Conservation (phyloP, 2,888 invertebrate species). For the Odontothrips loti region DNA sequence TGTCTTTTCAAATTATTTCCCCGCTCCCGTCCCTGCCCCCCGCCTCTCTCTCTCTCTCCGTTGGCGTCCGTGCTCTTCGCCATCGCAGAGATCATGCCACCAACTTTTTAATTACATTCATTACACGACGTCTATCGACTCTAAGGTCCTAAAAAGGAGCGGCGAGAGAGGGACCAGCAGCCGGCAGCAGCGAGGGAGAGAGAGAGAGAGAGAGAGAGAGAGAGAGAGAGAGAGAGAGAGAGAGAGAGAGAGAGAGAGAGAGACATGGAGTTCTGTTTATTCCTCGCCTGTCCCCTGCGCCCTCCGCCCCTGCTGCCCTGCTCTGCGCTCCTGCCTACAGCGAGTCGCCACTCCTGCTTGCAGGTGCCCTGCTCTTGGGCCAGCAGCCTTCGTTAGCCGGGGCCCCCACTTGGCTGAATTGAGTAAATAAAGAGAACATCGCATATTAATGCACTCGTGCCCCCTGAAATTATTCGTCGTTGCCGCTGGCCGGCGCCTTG, state of each 20-base stretch:
- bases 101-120: constrained; percentile 25
- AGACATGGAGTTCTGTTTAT: constrained; percentile 9
- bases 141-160: not conserved
- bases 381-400: not conserved
- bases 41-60: not conserved
- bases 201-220: constrained; percentile 32
- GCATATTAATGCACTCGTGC: not conserved
- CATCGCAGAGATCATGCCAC: constrained; percentile 8
- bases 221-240: constrained; percentile 26
- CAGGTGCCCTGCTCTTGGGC: too few species aligned
- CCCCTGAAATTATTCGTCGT: too few species aligned
- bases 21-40: not conserved
- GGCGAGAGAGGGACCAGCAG: not conserved
- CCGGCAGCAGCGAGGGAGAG: not conserved
- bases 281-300: constrained; percentile 27
- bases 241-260: not conserved
- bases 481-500: too few species aligned
- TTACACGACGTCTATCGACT: constrained; percentile 1
- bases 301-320: constrained; percentile 28
- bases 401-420: not conserved
- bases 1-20: not conserved
- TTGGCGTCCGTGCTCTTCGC: not conserved
- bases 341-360: too few species aligned
- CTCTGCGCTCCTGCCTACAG: constrained; percentile 30
- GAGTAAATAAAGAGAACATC: not conserved